Evolutionary conservation across 2,113 vertebrate species (phyloP), one percentile per base, ranked within the genome.

Genomic region (Poeciliopsis turrubarensis): DNA sequence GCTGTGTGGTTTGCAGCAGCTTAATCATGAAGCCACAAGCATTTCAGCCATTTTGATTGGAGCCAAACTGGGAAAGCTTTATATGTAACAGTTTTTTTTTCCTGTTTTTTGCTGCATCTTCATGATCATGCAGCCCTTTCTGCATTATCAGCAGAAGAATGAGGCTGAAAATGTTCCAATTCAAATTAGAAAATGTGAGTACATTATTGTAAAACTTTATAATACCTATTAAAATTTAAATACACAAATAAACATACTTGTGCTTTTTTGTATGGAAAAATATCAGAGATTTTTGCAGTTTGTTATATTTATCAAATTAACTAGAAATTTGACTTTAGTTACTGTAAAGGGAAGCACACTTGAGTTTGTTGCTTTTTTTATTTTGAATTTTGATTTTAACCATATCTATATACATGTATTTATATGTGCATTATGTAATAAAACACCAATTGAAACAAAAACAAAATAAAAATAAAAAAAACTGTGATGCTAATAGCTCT

Each of bases 11-110:
- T 93, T 91, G 78, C 90, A 91, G 87, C 88, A 92, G 90, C 91
- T 92, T 91, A 89, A 91, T 93, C 91, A 89, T 77, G 74, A 91
- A 92, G 89, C 92, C 93, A 93, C 92, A 94, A 91, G 82, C 86
- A 95, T 94, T 79, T 89, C 84, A 92, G 71, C 72, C 86, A 94
- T 94, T 93, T 94, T 94, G 93, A 94, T 93, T 89, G 86, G 87
- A 93, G 90, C 92, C 92, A 94, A 92, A 87, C 84, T 87, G 82
- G 81, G 86, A 80, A 67, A 75, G 79, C 77, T 84, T 89, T 81
- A 66, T 86, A 81, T 86, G 85, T 77, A 80, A 81, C 32, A 65
- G 76, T 87, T 84, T 85, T 89, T 9, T 25, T 12, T 37, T 34
- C 7, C 17, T 57, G 17, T 57, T 57, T 57, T 84, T 84, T 82